Base-by-base conservation (phyloP, 2,797 vertebrate genomes). In the Cyprinodon diabolis region DNA sequence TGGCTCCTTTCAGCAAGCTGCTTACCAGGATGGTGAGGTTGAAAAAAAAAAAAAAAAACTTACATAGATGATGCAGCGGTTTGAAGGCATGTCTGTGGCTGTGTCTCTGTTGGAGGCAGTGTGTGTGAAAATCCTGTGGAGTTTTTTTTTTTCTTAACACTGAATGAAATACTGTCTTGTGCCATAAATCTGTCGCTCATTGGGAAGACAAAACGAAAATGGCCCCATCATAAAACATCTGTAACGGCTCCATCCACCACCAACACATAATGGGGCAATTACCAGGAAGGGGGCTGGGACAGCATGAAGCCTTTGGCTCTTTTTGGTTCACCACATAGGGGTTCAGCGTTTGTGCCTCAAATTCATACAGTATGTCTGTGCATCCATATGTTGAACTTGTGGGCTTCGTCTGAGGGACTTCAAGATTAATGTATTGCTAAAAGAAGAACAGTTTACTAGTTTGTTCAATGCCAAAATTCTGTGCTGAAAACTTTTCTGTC, bases 201-300 rank as follows among this genome's bases (percentile, higher is more conserved):
- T 91, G 92, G 80, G 87, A 89, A 93, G 92, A 94, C 93, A 94
- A 94, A 95, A 94, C 92, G 92, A 95, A 94, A 94, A 95, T 93
- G 86, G 91, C 87, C 90, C 92, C 77, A 69, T 94, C 94, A 95
- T 95, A 96, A 95, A 96, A 94, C 95, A 96, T 95, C 94, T 95
- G 94, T 90, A 95, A 95, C 92, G 91, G 94, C 90, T 95, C 93
- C 91, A 94, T 94, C 93, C 87, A 88, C 93, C 93, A 94, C 93
- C 90, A 88, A 93, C 91, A 91, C 92, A 91, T 94, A 95, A 95
- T 95, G 92, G 93, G 92, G 90, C 93, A 94, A 95, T 95, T 95
- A 95, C 92, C 79, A 82, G 79, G 89, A 90, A 91, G 90, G 88
- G 92, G 90, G 88, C 77, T 86, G 89, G 86, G 90, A 78, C 89